phyloP scores from a whole-genome alignment of 2,113 vertebrate species.

The Bujurquina vittata region DNA sequence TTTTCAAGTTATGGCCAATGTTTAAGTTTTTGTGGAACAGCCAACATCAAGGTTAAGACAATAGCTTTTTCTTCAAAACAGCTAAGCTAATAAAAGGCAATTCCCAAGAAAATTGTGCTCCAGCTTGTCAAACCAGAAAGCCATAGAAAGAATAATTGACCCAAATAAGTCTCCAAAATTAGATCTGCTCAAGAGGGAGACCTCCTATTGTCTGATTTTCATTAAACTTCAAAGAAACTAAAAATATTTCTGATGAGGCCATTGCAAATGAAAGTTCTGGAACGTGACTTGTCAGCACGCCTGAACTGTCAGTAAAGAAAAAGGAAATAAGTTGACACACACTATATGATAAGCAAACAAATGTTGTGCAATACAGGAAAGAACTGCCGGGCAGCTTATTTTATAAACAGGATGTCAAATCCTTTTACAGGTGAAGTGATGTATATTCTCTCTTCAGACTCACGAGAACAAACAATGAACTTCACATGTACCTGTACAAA shows the following conservation, averaged over 20 bases:
- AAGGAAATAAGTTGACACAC: neutral
- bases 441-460: neutral
- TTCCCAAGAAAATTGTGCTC: neutral
- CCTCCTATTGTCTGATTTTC: neutral
- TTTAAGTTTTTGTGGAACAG: too few relatives aligned
- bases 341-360: neutral
- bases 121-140: constrained; percentile 5
- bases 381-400: neutral
- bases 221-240: constrained; percentile 20
- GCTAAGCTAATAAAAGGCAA: neutral
- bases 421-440: neutral
- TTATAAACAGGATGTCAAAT: constrained; percentile 52
- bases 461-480: constrained; percentile 15
- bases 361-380: neutral
- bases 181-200: constrained; percentile 21
- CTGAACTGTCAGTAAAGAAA: neutral
- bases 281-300: neutral
- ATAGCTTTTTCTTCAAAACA: too few relatives aligned
- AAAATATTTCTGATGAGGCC: neutral
- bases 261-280: neutral
- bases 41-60: too few relatives aligned
- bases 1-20: too few relatives aligned
- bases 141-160: neutral
- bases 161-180: constrained; percentile 34
- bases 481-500: neutral